phyloP scores from a whole-genome alignment of 2,888 invertebrate genomes.

The Labia minor region DNA sequence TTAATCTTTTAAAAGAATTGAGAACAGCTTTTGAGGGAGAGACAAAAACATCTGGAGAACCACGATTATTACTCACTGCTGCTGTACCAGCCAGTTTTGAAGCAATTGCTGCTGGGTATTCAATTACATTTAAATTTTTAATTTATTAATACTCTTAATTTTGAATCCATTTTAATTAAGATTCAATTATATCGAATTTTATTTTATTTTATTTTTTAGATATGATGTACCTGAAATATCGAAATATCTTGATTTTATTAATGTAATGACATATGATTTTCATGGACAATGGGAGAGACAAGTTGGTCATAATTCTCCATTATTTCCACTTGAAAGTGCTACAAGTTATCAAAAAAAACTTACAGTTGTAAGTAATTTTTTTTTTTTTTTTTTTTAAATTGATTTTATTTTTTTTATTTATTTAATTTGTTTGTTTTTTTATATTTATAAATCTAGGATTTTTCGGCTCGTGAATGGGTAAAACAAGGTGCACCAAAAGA shows the following conservation, averaged over 20 bases:
- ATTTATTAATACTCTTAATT: slow-evolving; percentile 24
- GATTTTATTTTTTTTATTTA: neutral
- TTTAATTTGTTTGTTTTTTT: slow-evolving; percentile 25
- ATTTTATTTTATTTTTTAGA: too few species aligned
- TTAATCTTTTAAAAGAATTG: slow-evolving; percentile 74
- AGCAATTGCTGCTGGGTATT: slow-evolving; percentile 75
- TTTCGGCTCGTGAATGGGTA: slow-evolving; percentile 84
- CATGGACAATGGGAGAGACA: slow-evolving; percentile 91
- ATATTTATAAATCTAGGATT: too few species aligned
- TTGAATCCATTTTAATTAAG: neutral
- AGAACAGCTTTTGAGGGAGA: slow-evolving; percentile 85
- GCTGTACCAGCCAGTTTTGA: slow-evolving; percentile 90
- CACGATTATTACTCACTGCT: slow-evolving; percentile 66
- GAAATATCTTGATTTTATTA: slow-evolving; percentile 86
- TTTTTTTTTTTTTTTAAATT: neutral
- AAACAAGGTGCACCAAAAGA: slow-evolving; percentile 87
- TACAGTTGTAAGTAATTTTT: slow-evolving; percentile 60
- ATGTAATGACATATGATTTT: slow-evolving; percentile 93
- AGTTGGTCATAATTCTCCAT: slow-evolving; percentile 85
- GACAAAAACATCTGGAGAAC: slow-evolving; percentile 76
- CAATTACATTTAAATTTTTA: neutral
- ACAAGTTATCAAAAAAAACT: slow-evolving; percentile 86
- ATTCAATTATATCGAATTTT: too few species aligned
- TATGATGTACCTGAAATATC: slow-evolving; percentile 90
- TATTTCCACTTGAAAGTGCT: slow-evolving; percentile 78